Percentiles rank a stretch among this genome's conserved stretches.
These are phyloP conservation scores for Limnephilus marmoratus DNA, from an alignment of 2,888 invertebrate genomes.

Conservation along the genomic window DNA sequence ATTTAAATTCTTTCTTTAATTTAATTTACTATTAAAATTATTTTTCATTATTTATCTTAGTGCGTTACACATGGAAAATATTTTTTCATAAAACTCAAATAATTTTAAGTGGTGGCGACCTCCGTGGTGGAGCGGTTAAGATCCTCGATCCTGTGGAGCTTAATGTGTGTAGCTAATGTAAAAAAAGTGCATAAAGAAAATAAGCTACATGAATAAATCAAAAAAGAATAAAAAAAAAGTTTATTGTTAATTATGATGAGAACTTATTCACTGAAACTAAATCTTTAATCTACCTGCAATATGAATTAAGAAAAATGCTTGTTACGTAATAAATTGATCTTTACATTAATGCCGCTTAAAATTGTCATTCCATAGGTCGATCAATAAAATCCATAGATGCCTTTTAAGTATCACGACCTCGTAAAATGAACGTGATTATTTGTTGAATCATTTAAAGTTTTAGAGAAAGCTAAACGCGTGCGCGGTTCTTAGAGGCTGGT, in stretches of 20 bases:
- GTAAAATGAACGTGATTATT: not conserved
- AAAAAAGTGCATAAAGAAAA: no score
- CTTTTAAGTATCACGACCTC: conserved; percentile 18
- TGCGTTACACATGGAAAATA: no score
- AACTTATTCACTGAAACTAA: not conserved
- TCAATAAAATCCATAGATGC: not conserved
- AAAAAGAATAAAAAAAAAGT: no score
- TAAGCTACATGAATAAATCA: no score
- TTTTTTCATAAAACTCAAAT: no score
- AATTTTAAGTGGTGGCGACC: no score
- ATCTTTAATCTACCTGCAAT: not conserved
- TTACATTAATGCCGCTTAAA: not conserved
- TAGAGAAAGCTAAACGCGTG: conserved; percentile 11
- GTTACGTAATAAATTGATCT: not conserved
- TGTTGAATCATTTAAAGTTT: not conserved
- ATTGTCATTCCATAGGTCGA: not conserved
- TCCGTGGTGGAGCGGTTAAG: no score
- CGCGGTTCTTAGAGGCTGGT: not conserved
- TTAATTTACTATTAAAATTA: no score
- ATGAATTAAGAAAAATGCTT: not conserved
- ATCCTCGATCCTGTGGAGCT: no score
- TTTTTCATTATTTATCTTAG: no score
- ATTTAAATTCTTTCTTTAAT: no score
- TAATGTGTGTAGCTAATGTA: no score
- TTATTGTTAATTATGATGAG: not conserved